These are phyloP conservation scores for Bradysia coprophila DNA, from an alignment of 1,140 invertebrate genomes.

Conservation along the genomic window DNA sequence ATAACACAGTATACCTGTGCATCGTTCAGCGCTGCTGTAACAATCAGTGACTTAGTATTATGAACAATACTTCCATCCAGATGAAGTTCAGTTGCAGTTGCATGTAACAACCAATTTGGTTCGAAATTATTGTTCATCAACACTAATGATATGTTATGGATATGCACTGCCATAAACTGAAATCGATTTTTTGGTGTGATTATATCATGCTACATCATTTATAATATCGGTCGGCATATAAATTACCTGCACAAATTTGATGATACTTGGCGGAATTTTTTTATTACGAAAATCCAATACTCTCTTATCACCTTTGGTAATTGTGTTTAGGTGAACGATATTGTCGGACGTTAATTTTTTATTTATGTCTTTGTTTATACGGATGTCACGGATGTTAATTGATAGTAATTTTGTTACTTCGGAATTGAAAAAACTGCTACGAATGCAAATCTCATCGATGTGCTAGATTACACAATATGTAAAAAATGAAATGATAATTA, in stretches of 20 bases:
- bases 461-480: conserved; percentile 31
- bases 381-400: conserved; percentile 62
- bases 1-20: conserved; percentile 17
- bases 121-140: conserved; percentile 35
- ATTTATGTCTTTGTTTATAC: conserved; percentile 63
- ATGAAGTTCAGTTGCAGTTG: conserved; percentile 52
- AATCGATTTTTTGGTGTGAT: conserved; percentile 9
- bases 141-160: conserved; percentile 62
- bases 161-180: conserved; percentile 70
- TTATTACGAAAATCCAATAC: conserved; percentile 48
- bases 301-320: conserved; percentile 8
- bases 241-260: conserved; percentile 59
- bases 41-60: conserved; percentile 49
- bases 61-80: conserved; percentile 57
- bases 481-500: not conserved
- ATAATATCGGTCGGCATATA: not conserved
- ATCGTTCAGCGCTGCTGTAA: conserved; percentile 42
- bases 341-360: conserved; percentile 19
- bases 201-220: not conserved
- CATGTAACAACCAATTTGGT: conserved; percentile 56
- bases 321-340: conserved; percentile 12
- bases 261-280: conserved; percentile 56
- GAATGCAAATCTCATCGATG: conserved; percentile 68
- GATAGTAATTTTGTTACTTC: conserved; percentile 75
- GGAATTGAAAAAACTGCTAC: conserved; percentile 78